Evolutionary conservation across 2,888 invertebrate genomes (phyloP).

Genomic region (Hypercompe scribonia): DNA sequence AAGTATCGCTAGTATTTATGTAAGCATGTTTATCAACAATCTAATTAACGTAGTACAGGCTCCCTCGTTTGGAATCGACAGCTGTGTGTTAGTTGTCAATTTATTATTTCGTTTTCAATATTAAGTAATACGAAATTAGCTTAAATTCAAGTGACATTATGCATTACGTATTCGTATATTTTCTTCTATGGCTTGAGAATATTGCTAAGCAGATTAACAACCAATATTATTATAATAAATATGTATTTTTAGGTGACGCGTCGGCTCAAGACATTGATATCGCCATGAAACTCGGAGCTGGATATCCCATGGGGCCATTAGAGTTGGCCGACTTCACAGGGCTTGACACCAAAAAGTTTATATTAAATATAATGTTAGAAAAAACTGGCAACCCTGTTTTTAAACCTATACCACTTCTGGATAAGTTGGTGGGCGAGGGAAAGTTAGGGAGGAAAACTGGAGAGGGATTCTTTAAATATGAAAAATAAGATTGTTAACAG

Average conservation of each 20-base stretch:
- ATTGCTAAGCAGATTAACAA: not conserved
- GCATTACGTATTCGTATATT: too few relatives aligned
- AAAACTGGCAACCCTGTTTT: constrained; percentile 80
- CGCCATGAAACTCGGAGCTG: constrained; percentile 95
- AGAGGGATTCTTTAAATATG: constrained; percentile 92
- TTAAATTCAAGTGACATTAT: not conserved
- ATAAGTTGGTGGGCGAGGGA: constrained; percentile 90
- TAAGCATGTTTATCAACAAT: too few relatives aligned
- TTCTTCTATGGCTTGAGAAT: too few relatives aligned
- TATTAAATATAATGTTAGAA: constrained; percentile 88
- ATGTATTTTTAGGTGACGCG: constrained; percentile 86
- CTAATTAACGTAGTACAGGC: not conserved
- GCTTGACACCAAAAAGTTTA: constrained; percentile 90
- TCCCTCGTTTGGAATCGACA: not conserved
- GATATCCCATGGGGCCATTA: constrained; percentile 95
- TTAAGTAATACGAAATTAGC: not conserved
- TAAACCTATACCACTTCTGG: constrained; percentile 85
- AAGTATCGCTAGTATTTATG: too few relatives aligned
- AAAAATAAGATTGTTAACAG: constrained; percentile 30
- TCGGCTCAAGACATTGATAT: constrained; percentile 92
- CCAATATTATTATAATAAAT: not conserved
- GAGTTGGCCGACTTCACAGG: constrained; percentile 95
- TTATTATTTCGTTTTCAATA: too few relatives aligned
- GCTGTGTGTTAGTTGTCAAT: not conserved
- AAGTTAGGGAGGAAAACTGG: constrained; percentile 93